These are phyloP conservation scores for Labeo catla DNA, from an alignment of 2,113 vertebrate species.

Conservation along the genomic window DNA sequence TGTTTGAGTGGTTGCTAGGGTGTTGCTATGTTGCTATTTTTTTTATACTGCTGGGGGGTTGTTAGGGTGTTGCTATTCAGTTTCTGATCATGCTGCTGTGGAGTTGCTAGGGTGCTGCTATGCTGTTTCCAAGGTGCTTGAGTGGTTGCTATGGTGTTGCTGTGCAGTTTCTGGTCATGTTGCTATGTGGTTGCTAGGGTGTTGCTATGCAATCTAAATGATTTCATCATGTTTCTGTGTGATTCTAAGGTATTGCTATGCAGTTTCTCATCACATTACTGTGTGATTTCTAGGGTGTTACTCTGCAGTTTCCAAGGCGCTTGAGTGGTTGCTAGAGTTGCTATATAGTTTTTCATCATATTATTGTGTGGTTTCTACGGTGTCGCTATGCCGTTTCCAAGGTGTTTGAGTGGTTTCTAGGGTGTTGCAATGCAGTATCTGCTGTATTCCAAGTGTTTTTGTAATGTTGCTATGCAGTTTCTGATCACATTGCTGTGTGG, in stretches of 20 bases:
- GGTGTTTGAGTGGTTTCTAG: rapidly evolving
- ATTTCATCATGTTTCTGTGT: background rate
- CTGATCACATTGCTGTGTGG: too few relatives aligned
- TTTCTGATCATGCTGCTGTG: too few relatives aligned
- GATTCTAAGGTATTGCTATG: background rate
- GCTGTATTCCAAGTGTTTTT: too few relatives aligned
- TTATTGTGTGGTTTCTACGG: background rate
- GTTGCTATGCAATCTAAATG: too few relatives aligned
- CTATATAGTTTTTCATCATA: too few relatives aligned
- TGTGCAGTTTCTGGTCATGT: background rate
- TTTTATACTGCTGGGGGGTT: too few relatives aligned
- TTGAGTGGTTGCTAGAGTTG: background rate
- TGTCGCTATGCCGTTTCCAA: background rate
- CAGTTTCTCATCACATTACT: background rate
- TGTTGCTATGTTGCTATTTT: too few relatives aligned
- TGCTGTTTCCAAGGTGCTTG: background rate
- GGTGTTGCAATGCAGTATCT: too few relatives aligned
- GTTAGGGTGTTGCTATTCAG: too few relatives aligned
- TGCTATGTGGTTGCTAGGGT: background rate
- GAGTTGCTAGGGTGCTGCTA: background rate
- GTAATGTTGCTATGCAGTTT: too few relatives aligned
- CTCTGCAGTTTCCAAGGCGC: background rate
- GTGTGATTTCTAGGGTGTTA: background rate
- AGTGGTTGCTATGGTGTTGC: background rate
- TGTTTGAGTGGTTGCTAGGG: background rate